Percentiles rank a stretch among this genome's conserved stretches.
Evolutionary conservation across 2,888 invertebrate genomes (phyloP).

Genomic region (Machimus atricapillus): DNA sequence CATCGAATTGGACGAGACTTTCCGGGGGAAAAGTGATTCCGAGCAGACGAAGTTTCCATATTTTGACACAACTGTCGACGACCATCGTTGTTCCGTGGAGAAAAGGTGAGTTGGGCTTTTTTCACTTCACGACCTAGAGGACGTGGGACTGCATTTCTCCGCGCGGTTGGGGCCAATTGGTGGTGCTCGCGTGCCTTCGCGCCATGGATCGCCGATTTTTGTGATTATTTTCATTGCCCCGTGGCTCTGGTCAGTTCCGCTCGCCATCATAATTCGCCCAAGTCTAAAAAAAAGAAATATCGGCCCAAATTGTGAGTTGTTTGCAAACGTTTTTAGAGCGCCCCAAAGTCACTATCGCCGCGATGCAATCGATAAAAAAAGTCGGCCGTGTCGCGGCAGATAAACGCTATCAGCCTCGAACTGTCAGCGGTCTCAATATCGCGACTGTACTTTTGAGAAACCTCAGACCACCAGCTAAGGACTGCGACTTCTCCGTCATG

Average conservation of each 20-base stretch:
- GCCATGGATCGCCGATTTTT: neutral
- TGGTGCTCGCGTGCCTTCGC: conserved; percentile 2
- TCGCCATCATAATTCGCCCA: neutral
- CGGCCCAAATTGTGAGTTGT: neutral
- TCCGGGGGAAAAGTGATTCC: neutral
- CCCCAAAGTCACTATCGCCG: neutral
- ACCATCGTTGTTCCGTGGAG: conserved; percentile 33
- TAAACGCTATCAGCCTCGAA: neutral
- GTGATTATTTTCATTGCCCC: neutral
- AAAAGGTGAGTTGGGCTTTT: conserved; percentile 30
- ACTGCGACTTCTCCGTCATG: neutral
- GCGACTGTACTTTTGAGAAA: conserved; percentile 1
- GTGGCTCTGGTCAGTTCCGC: neutral
- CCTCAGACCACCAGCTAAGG: neutral
- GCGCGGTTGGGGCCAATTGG: neutral
- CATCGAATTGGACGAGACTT: conserved; percentile 8
- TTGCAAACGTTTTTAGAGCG: neutral
- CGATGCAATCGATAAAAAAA: neutral
- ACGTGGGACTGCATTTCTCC: conserved; percentile 18
- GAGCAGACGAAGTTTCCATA: conserved; percentile 1
- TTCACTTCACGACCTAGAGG: neutral
- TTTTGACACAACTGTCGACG: conserved; percentile 29
- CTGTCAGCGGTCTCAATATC: neutral
- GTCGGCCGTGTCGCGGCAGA: neutral
- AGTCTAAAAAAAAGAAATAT: neutral